Conservation (phyloP, 2,797 vertebrate genomes). For the Melanogrammus aeglefinus region DNA sequence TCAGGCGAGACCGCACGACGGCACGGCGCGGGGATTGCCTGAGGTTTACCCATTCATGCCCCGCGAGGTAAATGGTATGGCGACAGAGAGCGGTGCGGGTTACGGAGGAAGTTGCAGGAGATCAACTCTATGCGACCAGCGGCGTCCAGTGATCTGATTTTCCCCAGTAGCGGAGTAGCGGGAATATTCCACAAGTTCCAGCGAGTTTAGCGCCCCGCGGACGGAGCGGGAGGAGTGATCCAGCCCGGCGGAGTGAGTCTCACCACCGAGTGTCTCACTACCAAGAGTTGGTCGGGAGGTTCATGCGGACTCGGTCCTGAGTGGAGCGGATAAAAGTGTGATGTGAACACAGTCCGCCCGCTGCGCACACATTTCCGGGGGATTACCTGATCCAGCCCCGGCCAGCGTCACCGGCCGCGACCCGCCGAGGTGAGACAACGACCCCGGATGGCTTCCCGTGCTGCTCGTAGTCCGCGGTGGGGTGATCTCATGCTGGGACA, state of each 20-base stretch:
- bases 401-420: not conserved
- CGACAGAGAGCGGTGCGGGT: constrained; percentile 74
- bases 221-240: constrained; percentile 9
- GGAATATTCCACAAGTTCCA: not conserved
- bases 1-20: not conserved
- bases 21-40: constrained; percentile 78
- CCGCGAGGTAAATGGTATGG: constrained; percentile 92
- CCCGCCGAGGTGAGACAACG: constrained; percentile 31
- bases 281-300: not conserved
- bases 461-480: not conserved
- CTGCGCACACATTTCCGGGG: constrained; percentile 15
- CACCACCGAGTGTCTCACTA: no score
- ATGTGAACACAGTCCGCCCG: not conserved
- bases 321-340: not conserved
- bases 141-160: constrained; percentile 17
- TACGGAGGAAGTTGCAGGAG: constrained; percentile 59
- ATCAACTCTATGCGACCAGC: constrained; percentile 65
- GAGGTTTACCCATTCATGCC: constrained; percentile 89
- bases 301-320: not conserved
- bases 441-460: not conserved
- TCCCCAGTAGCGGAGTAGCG: constrained; percentile 8
- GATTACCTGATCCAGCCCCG: not conserved
- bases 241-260: no score
- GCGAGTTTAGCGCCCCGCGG: not conserved
- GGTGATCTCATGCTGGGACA: not conserved